phyloP scores from a whole-genome alignment of 2,888 invertebrate genomes.

The Melinaea marsaeus region DNA sequence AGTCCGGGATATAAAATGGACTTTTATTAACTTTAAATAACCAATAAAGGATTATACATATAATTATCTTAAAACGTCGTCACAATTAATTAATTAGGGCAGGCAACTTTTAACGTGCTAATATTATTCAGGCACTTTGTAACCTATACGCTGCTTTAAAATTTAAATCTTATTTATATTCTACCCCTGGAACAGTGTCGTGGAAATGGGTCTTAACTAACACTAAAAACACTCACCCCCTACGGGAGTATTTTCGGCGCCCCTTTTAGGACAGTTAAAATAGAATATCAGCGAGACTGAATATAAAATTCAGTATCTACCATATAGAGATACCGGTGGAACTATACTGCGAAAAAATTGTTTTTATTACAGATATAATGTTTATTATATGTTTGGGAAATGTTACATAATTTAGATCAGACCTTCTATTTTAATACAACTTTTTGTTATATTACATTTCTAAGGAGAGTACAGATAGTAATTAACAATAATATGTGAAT shows the following conservation, averaged over 20 bases:
- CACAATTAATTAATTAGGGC: no score
- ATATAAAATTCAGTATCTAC: conserved; percentile 64
- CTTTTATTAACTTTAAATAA: no score
- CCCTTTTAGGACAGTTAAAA: conserved; percentile 62
- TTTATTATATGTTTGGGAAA: not conserved
- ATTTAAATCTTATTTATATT: conserved; percentile 73
- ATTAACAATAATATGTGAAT: no score
- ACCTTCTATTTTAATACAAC: not conserved
- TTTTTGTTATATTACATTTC: no score
- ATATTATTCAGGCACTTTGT: conserved; percentile 31
- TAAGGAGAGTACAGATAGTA: no score
- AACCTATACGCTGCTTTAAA: conserved; percentile 51
- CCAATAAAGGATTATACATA: no score
- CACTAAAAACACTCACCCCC: conserved; percentile 49
- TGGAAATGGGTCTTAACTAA: conserved; percentile 57
- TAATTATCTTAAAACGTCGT: no score
- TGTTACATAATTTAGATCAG: not conserved
- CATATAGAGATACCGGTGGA: conserved; percentile 6
- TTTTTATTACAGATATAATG: not conserved
- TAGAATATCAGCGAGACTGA: conserved; percentile 57
- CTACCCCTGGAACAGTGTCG: conserved; percentile 51
- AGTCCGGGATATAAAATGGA: no score
- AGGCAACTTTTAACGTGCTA: conserved; percentile 11
- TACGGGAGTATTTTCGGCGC: conserved; percentile 62
- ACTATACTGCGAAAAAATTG: not conserved